phyloP scores from a whole-genome alignment of 2,797 vertebrate genomes.

The Crocodylus rhombifer region DNA sequence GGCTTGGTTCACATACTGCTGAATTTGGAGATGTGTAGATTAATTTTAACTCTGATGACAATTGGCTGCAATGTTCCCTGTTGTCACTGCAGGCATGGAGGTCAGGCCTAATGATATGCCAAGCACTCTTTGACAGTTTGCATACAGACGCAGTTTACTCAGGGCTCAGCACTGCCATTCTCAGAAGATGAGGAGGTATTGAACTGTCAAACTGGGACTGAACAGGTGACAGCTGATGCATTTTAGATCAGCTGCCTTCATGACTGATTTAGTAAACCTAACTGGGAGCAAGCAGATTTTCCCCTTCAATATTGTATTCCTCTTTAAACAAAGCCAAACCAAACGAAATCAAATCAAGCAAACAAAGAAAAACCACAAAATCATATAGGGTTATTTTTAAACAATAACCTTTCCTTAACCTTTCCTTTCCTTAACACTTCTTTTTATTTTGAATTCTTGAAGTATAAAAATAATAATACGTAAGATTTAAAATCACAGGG shows the following conservation, averaged over 20 bases:
- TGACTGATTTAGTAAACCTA: conserved; percentile 76
- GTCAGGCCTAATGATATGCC: conserved; percentile 77
- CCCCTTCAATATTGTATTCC: neutral
- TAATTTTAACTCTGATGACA: conserved; percentile 65
- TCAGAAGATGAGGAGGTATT: conserved; percentile 75
- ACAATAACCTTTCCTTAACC: neutral
- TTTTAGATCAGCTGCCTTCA: conserved; percentile 78
- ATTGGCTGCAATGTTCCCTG: conserved; percentile 61
- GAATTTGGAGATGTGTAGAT: conserved; percentile 23
- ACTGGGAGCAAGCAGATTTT: conserved; percentile 24
- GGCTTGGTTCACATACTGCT: neutral
- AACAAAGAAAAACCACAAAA: neutral
- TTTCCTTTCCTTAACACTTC: neutral
- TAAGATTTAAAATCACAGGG: neutral
- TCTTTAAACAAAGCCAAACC: neutral
- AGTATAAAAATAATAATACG: conserved; percentile 28
- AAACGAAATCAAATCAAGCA: neutral
- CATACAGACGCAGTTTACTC: conserved; percentile 73
- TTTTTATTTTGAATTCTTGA: conserved; percentile 52
- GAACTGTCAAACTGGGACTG: conserved; percentile 77
- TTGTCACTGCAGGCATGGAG: conserved; percentile 67
- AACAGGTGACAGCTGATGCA: conserved; percentile 80
- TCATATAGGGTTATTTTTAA: conserved; percentile 51
- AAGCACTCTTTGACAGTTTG: conserved; percentile 78
- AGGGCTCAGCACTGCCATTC: conserved; percentile 75